Percentiles rank a stretch among this genome's conserved stretches.
These are phyloP conservation scores for Agriopis leucophaearia DNA, from an alignment of 2,888 invertebrate species.

Conservation along the genomic window DNA sequence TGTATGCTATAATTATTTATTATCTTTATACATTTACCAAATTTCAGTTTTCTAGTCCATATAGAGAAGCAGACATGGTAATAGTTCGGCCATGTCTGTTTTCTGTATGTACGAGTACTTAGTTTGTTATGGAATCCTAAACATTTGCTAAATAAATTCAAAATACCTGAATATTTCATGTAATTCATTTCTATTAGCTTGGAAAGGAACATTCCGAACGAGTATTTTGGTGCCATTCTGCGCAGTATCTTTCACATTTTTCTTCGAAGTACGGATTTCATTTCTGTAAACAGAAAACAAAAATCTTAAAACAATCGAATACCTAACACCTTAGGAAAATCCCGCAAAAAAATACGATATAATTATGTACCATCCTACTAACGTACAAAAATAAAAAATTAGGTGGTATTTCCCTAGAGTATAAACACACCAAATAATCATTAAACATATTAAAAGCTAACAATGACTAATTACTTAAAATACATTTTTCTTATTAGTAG, in stretches of 20 bases:
- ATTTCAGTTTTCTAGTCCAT: no score
- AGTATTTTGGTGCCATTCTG: constrained; percentile 96
- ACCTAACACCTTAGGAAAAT: not conserved
- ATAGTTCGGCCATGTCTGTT: no score
- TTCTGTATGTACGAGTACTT: no score
- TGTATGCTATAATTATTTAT: no score
- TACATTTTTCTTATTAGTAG: not conserved
- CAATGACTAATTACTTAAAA: not conserved
- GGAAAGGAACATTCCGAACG: constrained; percentile 98
- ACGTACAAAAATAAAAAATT: no score
- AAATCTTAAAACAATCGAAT: not conserved
- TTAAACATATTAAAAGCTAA: not conserved
- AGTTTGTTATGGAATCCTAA: no score
- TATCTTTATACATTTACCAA: no score
- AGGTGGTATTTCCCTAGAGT: not conserved
- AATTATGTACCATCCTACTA: no score
- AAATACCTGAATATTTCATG: constrained; percentile 94
- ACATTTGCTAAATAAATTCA: not conserved
- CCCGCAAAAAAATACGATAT: not conserved
- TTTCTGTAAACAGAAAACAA: constrained; percentile 80
- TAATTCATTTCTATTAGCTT: constrained; percentile 94
- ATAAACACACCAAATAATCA: not conserved
- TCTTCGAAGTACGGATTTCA: constrained; percentile 87
- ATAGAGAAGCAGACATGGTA: no score
- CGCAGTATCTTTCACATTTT: constrained; percentile 84